These are phyloP conservation scores for Otolemur garnettii DNA, from an alignment of 2,113 vertebrate species.

Conservation along the genomic window DNA sequence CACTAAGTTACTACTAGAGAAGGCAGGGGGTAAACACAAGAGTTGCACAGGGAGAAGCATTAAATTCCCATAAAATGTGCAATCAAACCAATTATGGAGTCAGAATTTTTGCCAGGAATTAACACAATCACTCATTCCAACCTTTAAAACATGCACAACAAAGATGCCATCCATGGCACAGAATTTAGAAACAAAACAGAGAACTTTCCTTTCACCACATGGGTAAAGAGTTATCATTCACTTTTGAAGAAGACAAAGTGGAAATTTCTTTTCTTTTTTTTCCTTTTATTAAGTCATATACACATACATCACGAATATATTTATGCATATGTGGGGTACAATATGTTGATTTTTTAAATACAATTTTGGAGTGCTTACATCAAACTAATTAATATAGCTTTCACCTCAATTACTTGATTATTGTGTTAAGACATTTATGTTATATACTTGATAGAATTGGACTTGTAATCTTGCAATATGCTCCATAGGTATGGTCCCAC, in stretches of 20 bases:
- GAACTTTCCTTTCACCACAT: background rate
- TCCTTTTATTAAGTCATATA: too few species aligned
- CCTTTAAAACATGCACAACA: background rate
- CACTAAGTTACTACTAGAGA: background rate
- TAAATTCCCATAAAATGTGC: background rate
- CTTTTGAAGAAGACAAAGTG: background rate
- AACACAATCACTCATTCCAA: background rate
- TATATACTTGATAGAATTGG: too few species aligned
- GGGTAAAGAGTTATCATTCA: background rate
- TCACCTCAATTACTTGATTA: too few species aligned
- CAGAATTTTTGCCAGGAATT: background rate
- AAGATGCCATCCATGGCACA: background rate
- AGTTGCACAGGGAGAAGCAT: rapidly evolving
- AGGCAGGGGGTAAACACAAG: background rate
- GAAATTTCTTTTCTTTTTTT: background rate
- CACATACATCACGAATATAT: too few species aligned
- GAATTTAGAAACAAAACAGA: background rate
- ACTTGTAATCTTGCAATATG: too few species aligned
- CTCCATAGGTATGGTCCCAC: too few species aligned
- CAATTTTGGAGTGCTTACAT: too few species aligned
- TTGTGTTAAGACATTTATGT: too few species aligned
- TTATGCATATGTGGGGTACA: too few species aligned
- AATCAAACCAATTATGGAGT: background rate
- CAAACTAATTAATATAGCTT: too few species aligned
- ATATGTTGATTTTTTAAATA: too few species aligned